Evolutionary conservation across 2,888 invertebrate species (phyloP).

Genomic region (Drosophila siamana): DNA sequence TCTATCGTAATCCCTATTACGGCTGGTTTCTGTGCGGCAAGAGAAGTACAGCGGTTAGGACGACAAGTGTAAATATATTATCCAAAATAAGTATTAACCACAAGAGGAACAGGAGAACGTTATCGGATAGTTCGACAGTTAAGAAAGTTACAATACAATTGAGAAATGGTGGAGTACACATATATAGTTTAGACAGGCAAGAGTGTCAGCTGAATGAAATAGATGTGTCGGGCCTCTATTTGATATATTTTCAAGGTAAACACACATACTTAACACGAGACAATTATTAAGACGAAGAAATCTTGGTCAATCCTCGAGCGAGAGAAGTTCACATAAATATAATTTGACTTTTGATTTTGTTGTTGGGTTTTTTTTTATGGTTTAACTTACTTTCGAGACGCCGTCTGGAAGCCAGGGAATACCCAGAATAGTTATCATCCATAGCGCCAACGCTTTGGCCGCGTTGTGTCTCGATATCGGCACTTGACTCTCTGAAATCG

Average conservation of each 20-base stretch:
- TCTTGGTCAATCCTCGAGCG: slow-evolving; percentile 25
- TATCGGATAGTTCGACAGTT: slow-evolving; percentile 7
- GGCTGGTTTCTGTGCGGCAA: slow-evolving; percentile 62
- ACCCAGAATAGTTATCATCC: slow-evolving; percentile 86
- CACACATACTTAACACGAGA: slow-evolving; percentile 14
- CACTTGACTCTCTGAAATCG: slow-evolving; percentile 82
- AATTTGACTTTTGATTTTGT: background rate
- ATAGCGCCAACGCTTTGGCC: slow-evolving; percentile 80
- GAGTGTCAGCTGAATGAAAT: slow-evolving; percentile 15
- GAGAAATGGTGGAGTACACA: slow-evolving; percentile 20
- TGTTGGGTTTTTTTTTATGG: slow-evolving; percentile 2
- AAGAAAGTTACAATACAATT: slow-evolving; percentile 6
- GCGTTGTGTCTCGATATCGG: slow-evolving; percentile 76
- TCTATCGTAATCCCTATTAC: slow-evolving; percentile 74
- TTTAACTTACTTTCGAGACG: slow-evolving; percentile 83
- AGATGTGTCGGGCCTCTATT: slow-evolving; percentile 15
- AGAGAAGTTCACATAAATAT: slow-evolving; percentile 7
- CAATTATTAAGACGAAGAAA: slow-evolving; percentile 1
- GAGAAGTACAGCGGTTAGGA: background rate
- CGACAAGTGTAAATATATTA: slow-evolving; percentile 11
- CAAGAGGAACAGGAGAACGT: slow-evolving; percentile 14
- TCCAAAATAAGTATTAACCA: slow-evolving; percentile 7
- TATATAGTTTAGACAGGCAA: slow-evolving; percentile 13
- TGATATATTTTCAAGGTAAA: slow-evolving; percentile 30
- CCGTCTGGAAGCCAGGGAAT: slow-evolving; percentile 88